A percentile compares a stretch with the other conserved stretches of the same genome.
Conservation (phyloP, 2,113 vertebrate genomes). For the Parotia lawesii region DNA sequence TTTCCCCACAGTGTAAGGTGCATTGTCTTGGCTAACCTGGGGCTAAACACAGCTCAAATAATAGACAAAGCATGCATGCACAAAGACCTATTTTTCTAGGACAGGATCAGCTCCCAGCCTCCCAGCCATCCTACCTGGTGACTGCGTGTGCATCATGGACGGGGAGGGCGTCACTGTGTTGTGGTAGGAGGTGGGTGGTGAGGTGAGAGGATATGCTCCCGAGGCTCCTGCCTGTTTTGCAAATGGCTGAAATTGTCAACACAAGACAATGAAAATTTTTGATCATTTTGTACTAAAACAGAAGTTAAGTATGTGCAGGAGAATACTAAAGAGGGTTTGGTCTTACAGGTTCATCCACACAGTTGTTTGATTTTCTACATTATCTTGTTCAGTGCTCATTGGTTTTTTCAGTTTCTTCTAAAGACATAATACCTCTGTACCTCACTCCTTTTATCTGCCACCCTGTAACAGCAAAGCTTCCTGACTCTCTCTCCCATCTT, state of each 20-base stretch:
- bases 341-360: neutral
- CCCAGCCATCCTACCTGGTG: conserved; percentile 82
- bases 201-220: conserved; percentile 91
- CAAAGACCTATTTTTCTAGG: neutral
- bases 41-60: neutral
- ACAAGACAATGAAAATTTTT: neutral
- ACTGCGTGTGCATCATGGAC: conserved; percentile 96
- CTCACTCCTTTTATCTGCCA: neutral
- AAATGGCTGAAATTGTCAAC: conserved; percentile 72
- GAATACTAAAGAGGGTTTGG: neutral
- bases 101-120: neutral
- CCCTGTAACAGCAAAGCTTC: neutral
- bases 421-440: neutral
- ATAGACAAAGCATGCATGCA: neutral
- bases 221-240: conserved; percentile 80
- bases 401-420: neutral
- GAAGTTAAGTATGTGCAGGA: neutral
- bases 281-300: neutral
- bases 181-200: conserved; percentile 91
- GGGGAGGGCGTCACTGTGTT: conserved; percentile 90
- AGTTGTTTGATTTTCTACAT: neutral
- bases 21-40: neutral
- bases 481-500: neutral
- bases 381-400: neutral
- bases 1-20: neutral